Evolutionary conservation across 2,888 invertebrate genomes (phyloP).

Genomic region (Dusona sp.): DNA sequence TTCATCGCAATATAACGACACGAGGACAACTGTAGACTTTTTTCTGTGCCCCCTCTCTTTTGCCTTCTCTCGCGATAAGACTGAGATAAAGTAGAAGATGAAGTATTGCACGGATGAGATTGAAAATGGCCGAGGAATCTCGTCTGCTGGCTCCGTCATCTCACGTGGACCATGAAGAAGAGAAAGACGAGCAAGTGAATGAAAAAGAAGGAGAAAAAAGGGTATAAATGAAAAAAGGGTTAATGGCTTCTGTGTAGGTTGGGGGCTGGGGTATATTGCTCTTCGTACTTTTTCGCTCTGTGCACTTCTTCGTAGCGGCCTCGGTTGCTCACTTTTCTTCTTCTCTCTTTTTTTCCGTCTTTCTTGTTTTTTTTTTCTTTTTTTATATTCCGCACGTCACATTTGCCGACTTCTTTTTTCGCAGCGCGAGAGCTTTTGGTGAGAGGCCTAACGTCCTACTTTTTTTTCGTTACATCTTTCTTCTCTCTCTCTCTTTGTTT

Average conservation of each 20-base stretch:
- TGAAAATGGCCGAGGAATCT: constrained; percentile 55
- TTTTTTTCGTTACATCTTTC: constrained; percentile 47
- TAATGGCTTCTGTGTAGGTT: constrained; percentile 62
- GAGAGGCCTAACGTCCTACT: constrained; percentile 57
- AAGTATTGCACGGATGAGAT: constrained; percentile 45
- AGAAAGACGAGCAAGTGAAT: constrained; percentile 52
- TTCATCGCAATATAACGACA: constrained; percentile 17
- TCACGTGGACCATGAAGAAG: constrained; percentile 32
- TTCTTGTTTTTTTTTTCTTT: constrained; percentile 19
- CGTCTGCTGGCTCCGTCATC: constrained; percentile 42
- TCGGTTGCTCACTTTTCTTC: constrained; percentile 65
- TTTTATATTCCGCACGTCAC: constrained; percentile 27
- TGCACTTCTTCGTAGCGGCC: constrained; percentile 48
- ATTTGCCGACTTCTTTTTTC: constrained; percentile 45
- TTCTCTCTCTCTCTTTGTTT: constrained; percentile 25
- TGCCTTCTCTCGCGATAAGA: background rate
- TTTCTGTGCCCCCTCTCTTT: background rate
- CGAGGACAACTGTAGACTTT: constrained; percentile 23
- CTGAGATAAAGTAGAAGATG: constrained; percentile 39
- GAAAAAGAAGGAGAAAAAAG: constrained; percentile 45
- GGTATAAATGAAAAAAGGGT: constrained; percentile 58
- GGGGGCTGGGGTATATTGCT: constrained; percentile 21
- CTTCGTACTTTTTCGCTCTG: constrained; percentile 43
- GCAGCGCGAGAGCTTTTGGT: constrained; percentile 24
- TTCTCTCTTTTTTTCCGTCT: background rate